phyloP scores from a whole-genome alignment of 2,888 invertebrate species.

The Plebejus argus region DNA sequence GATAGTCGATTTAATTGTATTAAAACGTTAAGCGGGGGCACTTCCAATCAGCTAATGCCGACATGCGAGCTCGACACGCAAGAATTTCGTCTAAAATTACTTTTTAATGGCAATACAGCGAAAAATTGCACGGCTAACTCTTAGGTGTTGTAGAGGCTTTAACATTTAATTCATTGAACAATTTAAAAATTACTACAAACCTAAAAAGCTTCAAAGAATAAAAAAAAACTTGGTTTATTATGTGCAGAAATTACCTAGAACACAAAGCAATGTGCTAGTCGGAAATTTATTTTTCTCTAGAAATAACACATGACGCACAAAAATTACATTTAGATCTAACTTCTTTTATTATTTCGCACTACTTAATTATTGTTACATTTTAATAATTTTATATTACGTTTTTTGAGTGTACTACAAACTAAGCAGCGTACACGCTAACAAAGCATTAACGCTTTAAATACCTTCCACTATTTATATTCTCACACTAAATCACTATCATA shows the following conservation, averaged over 20 bases:
- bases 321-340: no score
- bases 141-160: conserved; percentile 10
- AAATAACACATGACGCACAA: no score
- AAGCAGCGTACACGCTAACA: background rate
- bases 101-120: conserved; percentile 31
- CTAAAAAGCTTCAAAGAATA: no score
- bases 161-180: background rate
- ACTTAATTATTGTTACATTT: background rate
- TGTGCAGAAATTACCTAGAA: no score
- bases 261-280: no score
- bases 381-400: background rate
- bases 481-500: conserved; percentile 76
- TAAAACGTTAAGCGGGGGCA: conserved; percentile 75
- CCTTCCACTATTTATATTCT: conserved; percentile 58
- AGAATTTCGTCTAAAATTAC: conserved; percentile 45
- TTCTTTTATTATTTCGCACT: no score
- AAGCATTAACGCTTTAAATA: conserved; percentile 1
- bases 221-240: no score
- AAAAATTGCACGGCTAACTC: conserved; percentile 36
- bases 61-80: conserved; percentile 73
- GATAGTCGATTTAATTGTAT: conserved; percentile 78
- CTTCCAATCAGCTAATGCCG: conserved; percentile 77
- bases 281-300: no score
- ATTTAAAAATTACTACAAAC: no score
- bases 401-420: background rate